phyloP scores from a whole-genome alignment of 1,140 invertebrate species.

The Anagrus nilaparvatae region DNA sequence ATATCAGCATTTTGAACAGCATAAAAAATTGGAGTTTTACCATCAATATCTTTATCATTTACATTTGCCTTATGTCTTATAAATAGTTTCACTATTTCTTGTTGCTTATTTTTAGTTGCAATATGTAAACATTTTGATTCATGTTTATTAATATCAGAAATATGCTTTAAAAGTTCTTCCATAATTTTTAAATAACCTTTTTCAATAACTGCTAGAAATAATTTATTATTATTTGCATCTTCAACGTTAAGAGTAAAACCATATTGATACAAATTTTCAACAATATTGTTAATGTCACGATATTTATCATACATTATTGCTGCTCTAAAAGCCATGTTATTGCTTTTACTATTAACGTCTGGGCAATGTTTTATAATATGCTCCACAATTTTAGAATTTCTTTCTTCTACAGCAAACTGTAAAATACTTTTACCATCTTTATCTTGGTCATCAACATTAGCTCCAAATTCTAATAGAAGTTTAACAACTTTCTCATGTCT shows the following conservation, averaged over 20 bases:
- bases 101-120: conserved; percentile 1
- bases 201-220: conserved; percentile 11
- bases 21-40: background rate
- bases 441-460: background rate
- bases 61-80: conserved; percentile 1
- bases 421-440: background rate
- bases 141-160: conserved; percentile 8
- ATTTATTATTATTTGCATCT: no score
- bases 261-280: no score
- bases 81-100: conserved; percentile 2
- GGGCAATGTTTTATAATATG: no score
- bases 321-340: no score
- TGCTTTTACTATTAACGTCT: no score
- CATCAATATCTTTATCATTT: background rate
- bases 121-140: conserved; percentile 1
- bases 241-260: no score
- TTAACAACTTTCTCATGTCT: background rate
- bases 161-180: conserved; percentile 7
- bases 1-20: background rate
- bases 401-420: background rate
- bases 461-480: background rate
- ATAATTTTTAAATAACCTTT: conserved; percentile 4
- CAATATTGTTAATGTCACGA: no score
- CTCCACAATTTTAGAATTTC: background rate
- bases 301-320: no score